Evolutionary conservation across 2,113 vertebrate species (phyloP).

Genomic region (Talpa occidentalis): DNA sequence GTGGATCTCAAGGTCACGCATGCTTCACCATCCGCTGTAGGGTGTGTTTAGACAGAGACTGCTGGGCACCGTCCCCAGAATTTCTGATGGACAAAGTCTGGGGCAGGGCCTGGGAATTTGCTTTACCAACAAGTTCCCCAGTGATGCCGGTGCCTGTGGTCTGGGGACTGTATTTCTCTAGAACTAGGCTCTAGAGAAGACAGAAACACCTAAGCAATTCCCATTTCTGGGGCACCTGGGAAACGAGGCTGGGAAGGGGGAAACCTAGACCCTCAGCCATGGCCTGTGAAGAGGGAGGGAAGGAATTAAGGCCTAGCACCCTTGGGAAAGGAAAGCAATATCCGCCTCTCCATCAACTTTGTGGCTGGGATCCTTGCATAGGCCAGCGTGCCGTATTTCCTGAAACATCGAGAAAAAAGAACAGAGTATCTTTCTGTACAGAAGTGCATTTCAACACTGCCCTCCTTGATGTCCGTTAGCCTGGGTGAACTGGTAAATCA

Average conservation of each 20-base stretch:
- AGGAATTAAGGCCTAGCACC: neutral
- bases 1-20: neutral
- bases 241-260: neutral
- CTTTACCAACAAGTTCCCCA: neutral
- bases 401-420: slow-evolving; percentile 26
- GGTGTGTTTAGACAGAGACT: slow-evolving; percentile 37
- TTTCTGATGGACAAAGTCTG: slow-evolving; percentile 71
- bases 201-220: neutral
- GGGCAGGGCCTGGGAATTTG: slow-evolving; percentile 38
- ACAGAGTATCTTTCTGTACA: neutral
- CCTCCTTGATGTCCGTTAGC: neutral
- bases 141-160: neutral
- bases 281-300: neutral
- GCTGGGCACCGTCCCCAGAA: neutral
- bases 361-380: neutral
- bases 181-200: slow-evolving; percentile 10
- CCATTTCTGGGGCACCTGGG: neutral
- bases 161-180: neutral
- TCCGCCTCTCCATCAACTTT: neutral
- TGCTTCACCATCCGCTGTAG: neutral
- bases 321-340: neutral
- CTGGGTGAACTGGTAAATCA: slow-evolving; percentile 7
- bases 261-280: neutral
- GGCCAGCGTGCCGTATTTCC: slow-evolving; percentile 21
- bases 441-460: neutral